Percentiles rank a stretch among this genome's conserved stretches.
Evolutionary conservation across 2,113 vertebrate species (phyloP).

Genomic region (Periophthalmus modestus): DNA sequence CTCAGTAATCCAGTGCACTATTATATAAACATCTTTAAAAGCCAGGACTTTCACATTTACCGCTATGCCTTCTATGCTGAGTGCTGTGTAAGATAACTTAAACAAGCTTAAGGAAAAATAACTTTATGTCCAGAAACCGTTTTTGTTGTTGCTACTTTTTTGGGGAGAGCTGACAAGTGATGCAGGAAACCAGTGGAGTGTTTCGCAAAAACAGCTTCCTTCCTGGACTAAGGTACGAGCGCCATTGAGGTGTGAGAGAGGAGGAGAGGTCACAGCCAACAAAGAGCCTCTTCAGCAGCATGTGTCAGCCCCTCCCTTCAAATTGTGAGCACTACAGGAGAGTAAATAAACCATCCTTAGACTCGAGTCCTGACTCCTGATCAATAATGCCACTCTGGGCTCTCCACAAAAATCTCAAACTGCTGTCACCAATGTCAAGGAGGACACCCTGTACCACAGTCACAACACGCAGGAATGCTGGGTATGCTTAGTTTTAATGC

Average conservation of each 20-base stretch:
- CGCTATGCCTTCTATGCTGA: constrained; percentile 28
- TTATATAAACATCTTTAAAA: constrained; percentile 76
- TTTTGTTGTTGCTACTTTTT: constrained; percentile 44
- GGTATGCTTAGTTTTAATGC: constrained; percentile 34
- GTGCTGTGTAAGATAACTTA: constrained; percentile 32
- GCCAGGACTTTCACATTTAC: constrained; percentile 21
- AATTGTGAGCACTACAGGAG: constrained; percentile 66
- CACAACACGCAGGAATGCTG: constrained; percentile 47
- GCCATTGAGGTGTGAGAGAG: constrained; percentile 35
- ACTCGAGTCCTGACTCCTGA: constrained; percentile 28
- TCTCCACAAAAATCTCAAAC: constrained; percentile 10
- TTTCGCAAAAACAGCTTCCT: constrained; percentile 72
- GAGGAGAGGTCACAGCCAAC: constrained; percentile 53
- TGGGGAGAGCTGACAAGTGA: constrained; percentile 47
- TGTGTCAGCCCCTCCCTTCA: constrained; percentile 50
- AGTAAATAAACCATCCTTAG: constrained; percentile 74
- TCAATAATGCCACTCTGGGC: constrained; percentile 49
- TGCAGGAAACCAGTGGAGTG: constrained; percentile 49
- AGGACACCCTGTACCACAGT: constrained; percentile 43
- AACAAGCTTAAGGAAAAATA: constrained; percentile 32
- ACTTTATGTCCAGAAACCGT: constrained; percentile 24
- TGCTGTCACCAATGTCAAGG: constrained; percentile 1
- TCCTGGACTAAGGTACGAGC: constrained; percentile 57
- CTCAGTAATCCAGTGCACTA: constrained; percentile 76
- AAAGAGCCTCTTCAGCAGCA: constrained; percentile 70